Evolutionary conservation across 2,113 vertebrate species (phyloP).

Genomic region (Columbina picui): DNA sequence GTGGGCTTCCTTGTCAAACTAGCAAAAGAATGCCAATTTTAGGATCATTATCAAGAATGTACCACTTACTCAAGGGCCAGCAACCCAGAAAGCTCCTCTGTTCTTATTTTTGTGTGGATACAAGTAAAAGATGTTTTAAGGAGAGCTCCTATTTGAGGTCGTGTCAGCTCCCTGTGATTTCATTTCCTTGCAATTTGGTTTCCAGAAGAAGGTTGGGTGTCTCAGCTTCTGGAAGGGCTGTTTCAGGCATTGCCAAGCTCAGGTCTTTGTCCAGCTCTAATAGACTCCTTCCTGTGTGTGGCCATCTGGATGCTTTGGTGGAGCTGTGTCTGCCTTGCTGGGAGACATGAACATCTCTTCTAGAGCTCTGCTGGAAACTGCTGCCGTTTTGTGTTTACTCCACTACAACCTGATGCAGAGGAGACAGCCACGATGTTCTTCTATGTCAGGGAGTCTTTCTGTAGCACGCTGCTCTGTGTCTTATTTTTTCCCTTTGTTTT

Average conservation of each 20-base stretch:
- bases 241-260: not conserved
- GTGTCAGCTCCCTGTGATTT: not conserved
- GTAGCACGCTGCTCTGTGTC: not conserved
- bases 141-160: not conserved
- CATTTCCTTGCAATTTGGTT: not conserved
- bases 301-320: not conserved
- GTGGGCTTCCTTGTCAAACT: not conserved
- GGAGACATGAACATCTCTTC: not conserved
- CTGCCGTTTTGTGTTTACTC: not conserved
- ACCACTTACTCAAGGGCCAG: not conserved
- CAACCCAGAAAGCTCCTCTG: not conserved
- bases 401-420: not conserved
- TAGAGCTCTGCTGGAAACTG: not conserved
- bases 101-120: not conserved
- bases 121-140: not conserved
- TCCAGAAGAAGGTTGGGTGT: not conserved
- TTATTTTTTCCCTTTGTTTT: not conserved
- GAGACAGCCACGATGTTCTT: not conserved
- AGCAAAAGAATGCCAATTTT: not conserved
- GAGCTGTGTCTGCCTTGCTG: not conserved
- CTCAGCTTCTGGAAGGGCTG: not conserved
- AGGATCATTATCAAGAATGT: not conserved
- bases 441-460: fast-evolving
- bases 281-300: not conserved
- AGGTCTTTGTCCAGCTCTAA: not conserved